Conservation (phyloP, 2,888 invertebrate species). For the Conomelus anceps region DNA sequence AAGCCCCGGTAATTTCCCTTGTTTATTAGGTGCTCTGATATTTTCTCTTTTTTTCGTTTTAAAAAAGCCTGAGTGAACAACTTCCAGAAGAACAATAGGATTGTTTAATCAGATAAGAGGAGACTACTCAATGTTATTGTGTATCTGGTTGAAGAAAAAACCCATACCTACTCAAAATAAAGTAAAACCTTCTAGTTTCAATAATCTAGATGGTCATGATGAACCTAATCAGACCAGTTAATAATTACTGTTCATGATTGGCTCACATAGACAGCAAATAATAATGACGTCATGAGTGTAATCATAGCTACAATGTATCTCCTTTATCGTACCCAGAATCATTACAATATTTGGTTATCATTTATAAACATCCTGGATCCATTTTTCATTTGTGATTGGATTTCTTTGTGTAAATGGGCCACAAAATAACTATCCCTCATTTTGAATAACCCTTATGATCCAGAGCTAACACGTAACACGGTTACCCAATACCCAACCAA, state of each 20-base stretch:
- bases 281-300: not conserved
- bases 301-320: not conserved
- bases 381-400: not conserved
- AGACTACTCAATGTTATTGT: not conserved
- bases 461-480: no score
- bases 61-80: not conserved
- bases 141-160: not conserved
- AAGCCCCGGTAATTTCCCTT: not conserved
- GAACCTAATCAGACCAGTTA: not conserved
- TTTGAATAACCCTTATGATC: no score
- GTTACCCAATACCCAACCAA: no score
- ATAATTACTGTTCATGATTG: not conserved
- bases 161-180: not conserved
- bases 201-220: not conserved
- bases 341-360: not conserved
- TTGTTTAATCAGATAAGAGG: not conserved
- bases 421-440: no score
- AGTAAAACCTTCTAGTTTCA: not conserved
- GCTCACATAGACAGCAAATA: not conserved
- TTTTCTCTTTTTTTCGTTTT: not conserved
- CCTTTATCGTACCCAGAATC: not conserved
- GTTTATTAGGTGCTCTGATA: not conserved
- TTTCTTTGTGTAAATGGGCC: no score
- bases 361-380: not conserved
- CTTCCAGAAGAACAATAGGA: not conserved